Evolutionary conservation across 1,140 invertebrate species (phyloP).

Genomic region (Zaprionus davidi): DNA sequence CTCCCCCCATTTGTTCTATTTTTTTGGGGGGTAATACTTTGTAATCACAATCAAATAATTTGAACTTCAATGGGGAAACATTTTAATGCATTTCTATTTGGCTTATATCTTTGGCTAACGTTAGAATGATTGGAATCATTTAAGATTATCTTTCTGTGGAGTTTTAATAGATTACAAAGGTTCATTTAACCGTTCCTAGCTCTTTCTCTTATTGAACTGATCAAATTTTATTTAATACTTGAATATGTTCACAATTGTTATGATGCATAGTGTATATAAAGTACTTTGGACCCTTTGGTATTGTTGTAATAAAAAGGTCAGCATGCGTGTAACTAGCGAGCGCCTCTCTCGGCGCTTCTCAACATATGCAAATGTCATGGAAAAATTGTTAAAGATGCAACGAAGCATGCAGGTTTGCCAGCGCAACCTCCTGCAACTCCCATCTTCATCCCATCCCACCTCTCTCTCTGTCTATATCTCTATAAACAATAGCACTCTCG

Average conservation of each 20-base stretch:
- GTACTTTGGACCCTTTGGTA: background rate
- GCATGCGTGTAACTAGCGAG: constrained; percentile 23
- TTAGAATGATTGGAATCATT: no score
- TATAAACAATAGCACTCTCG: constrained; percentile 1
- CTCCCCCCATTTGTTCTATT: background rate
- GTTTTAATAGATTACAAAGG: no score
- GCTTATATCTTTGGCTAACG: no score
- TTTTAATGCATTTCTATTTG: no score
- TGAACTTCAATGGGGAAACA: background rate
- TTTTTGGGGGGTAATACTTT: background rate
- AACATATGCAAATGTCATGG: constrained; percentile 34
- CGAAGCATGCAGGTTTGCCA: constrained; percentile 47
- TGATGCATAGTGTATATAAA: no score
- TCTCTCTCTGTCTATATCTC: background rate
- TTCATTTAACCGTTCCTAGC: no score
- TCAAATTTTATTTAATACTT: no score
- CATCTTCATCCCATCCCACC: background rate
- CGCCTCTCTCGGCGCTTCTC: constrained; percentile 31
- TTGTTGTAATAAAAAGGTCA: constrained; percentile 20
- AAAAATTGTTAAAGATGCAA: constrained; percentile 34
- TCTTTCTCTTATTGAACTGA: no score
- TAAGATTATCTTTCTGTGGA: no score
- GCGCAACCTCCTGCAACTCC: constrained; percentile 8
- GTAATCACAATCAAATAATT: background rate
- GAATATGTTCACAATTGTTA: no score